A percentile compares a stretch with the other conserved stretches of the same genome.
Conservation (phyloP, 2,888 invertebrate species). For the Phlogophora meticulosa region DNA sequence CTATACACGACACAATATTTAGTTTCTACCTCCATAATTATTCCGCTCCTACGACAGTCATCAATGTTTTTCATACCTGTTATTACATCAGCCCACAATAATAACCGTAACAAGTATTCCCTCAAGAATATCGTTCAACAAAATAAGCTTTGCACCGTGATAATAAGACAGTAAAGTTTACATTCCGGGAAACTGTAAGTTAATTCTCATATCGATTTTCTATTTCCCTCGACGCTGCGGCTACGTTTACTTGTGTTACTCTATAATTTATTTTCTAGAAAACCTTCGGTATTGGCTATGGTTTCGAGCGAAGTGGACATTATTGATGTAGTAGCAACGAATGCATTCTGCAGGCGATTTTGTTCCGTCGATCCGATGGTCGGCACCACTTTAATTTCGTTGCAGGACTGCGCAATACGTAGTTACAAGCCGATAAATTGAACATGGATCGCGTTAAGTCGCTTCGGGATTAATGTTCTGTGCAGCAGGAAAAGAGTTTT, state of each 20-base stretch:
- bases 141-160: slow-evolving; percentile 2
- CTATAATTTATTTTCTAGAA: slow-evolving; percentile 44
- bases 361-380: slow-evolving; percentile 41
- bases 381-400: slow-evolving; percentile 62
- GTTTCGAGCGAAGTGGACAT: slow-evolving; percentile 48
- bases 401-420: slow-evolving; percentile 61
- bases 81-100: neutral
- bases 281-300: slow-evolving; percentile 45
- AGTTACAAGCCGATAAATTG: slow-evolving; percentile 68
- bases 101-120: slow-evolving; percentile 10
- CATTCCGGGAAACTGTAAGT: slow-evolving; percentile 28
- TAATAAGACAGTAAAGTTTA: slow-evolving; percentile 28
- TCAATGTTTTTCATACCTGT: slow-evolving; percentile 6
- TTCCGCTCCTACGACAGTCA: slow-evolving; percentile 8
- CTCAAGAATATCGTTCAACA: slow-evolving; percentile 7
- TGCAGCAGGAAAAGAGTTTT: slow-evolving; percentile 60
- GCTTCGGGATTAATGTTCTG: slow-evolving; percentile 67
- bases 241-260: slow-evolving; percentile 44
- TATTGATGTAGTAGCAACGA: slow-evolving; percentile 54
- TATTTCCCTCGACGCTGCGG: slow-evolving; percentile 44
- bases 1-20: slow-evolving; percentile 22
- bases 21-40: slow-evolving; percentile 31
- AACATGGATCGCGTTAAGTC: slow-evolving; percentile 67
- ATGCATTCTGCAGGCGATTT: slow-evolving; percentile 50
- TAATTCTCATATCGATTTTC: slow-evolving; percentile 52